Evolutionary conservation across 2,113 vertebrate species (phyloP).

Genomic region (Myrmophylax atrothorax): DNA sequence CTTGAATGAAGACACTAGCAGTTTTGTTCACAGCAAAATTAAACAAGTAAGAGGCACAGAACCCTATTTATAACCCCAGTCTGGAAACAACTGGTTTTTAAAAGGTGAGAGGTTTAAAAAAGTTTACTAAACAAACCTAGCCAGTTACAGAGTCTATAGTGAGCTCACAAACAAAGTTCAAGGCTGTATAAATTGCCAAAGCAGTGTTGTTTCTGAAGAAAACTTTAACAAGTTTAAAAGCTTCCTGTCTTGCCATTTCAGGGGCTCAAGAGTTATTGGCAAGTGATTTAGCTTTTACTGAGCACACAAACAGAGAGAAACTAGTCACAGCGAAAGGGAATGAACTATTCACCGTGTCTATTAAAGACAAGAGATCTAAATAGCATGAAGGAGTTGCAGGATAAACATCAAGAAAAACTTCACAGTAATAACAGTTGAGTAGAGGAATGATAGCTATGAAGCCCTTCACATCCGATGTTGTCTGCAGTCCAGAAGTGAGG

Average conservation of each 20-base stretch:
- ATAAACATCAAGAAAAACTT: slow-evolving; percentile 23
- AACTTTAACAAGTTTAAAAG: slow-evolving; percentile 1
- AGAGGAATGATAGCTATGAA: neutral
- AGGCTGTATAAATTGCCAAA: neutral
- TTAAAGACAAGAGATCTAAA: slow-evolving; percentile 29
- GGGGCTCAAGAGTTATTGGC: slow-evolving; percentile 19
- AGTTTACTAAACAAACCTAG: slow-evolving; percentile 52
- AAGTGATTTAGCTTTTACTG: slow-evolving; percentile 34
- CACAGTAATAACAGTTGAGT: neutral
- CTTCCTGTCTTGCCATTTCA: neutral
- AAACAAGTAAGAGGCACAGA: slow-evolving; percentile 18
- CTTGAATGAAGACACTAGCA: slow-evolving; percentile 36
- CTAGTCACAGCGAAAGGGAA: slow-evolving; percentile 44
- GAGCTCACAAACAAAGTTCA: slow-evolving; percentile 32
- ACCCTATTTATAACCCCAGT: slow-evolving; percentile 16
- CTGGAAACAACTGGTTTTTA: slow-evolving; percentile 38
- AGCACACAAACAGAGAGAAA: slow-evolving; percentile 16
- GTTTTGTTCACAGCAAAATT: slow-evolving; percentile 46
- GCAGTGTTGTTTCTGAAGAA: slow-evolving; percentile 4
- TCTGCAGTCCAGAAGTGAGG: neutral
- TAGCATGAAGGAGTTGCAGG: neutral
- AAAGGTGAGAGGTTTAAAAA: slow-evolving; percentile 60
- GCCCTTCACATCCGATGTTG: neutral
- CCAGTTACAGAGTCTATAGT: neutral
- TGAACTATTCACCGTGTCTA: neutral